Conservation (phyloP, 2,888 invertebrate species). For the Tigriopus californicus region DNA sequence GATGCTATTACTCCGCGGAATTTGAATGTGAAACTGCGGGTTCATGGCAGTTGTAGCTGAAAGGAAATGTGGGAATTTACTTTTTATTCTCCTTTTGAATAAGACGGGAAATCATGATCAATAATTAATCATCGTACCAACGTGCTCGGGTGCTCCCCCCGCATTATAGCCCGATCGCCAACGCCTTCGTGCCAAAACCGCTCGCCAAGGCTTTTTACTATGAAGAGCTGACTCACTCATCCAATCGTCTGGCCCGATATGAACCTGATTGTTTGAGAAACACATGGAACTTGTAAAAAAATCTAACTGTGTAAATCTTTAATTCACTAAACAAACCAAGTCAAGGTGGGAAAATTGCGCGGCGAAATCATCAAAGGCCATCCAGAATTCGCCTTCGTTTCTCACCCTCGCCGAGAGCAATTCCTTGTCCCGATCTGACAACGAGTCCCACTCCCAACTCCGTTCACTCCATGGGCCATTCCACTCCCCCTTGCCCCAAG, state of each 20-base stretch:
- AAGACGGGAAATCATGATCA: not conserved
- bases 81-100: not conserved
- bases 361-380: conserved; percentile 49
- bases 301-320: no score
- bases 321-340: conserved; percentile 17
- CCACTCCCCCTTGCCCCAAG: conserved; percentile 48
- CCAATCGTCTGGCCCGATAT: conserved; percentile 52
- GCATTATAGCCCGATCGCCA: conserved; percentile 51
- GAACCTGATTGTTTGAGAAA: no score
- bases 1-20: conserved; percentile 40
- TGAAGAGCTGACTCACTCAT: conserved; percentile 45
- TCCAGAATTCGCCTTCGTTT: conserved; percentile 53
- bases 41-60: conserved; percentile 45
- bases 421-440: conserved; percentile 42
- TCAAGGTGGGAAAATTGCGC: conserved; percentile 45
- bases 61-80: not conserved
- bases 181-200: conserved; percentile 44
- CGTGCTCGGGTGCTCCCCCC: conserved; percentile 43
- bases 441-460: conserved; percentile 46
- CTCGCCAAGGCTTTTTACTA: conserved; percentile 47
- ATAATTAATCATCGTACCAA: conserved; percentile 30
- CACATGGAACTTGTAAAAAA: no score
- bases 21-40: conserved; percentile 48
- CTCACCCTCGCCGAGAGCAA: conserved; percentile 40
- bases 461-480: conserved; percentile 50